phyloP scores from a whole-genome alignment of 1,140 invertebrate genomes.

The Drosophila guanche region DNA sequence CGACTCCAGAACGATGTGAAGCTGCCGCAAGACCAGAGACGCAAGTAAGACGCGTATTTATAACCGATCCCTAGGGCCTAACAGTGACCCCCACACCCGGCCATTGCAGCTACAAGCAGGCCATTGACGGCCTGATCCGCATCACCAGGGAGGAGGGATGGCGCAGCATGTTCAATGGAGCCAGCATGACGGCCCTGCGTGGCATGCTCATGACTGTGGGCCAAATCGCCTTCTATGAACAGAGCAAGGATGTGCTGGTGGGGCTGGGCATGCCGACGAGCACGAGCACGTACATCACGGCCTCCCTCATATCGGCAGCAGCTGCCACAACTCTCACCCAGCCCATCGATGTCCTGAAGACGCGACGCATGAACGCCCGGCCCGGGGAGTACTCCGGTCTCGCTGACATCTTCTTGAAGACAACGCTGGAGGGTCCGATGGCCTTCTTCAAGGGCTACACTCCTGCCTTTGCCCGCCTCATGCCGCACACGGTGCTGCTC shows the following conservation, averaged over 20 bases:
- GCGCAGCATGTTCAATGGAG: conserved; percentile 91
- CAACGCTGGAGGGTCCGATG: conserved; percentile 93
- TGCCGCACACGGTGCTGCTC: conserved; percentile 97
- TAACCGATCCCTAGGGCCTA: conserved; percentile 83
- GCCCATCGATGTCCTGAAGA: conserved; percentile 98
- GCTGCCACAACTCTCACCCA: conserved; percentile 97
- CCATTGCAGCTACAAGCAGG: conserved; percentile 97
- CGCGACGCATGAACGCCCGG: conserved; percentile 97
- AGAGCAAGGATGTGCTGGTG: conserved; percentile 82
- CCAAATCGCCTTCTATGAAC: conserved; percentile 97
- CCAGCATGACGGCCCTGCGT: conserved; percentile 93
- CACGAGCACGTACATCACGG: conserved; percentile 82
- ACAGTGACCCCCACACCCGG: conserved; percentile 87
- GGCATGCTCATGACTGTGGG: conserved; percentile 98
- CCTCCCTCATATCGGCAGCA: conserved; percentile 86
- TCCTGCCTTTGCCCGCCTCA: conserved; percentile 97
- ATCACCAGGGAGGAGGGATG: conserved; percentile 94
- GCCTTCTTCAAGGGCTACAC: conserved; percentile 99
- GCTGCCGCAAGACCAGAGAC: conserved; percentile 64
- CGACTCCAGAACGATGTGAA: conserved; percentile 67
- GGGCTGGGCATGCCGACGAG: conserved; percentile 17
- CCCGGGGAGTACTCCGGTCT: conserved; percentile 94
- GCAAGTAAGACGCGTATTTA: conserved; percentile 87
- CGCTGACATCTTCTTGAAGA: conserved; percentile 90
- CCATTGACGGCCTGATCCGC: conserved; percentile 94